Base-by-base conservation (phyloP, 1,140 invertebrate genomes). In the Asobara japonica region DNA sequence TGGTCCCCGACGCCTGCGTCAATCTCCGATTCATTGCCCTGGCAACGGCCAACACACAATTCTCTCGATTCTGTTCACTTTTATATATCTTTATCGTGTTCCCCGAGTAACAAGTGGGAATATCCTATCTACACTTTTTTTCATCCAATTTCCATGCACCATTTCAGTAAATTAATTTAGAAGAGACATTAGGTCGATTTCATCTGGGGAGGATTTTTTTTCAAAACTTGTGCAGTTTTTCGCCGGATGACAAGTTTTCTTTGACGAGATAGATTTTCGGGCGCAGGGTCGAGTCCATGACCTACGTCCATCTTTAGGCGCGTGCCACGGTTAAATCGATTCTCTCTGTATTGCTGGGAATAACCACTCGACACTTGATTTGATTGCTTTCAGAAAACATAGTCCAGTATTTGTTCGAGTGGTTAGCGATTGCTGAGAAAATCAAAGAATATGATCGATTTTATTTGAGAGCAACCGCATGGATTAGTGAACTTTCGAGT, bases 11-110 rank as follows among this genome's bases (percentile, higher is more conserved):
- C 78, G 78, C 79, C 77, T 80, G 79, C 82, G 79, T 82, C 83
- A 81, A 83, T 84, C 81, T 80, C 79, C 81, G 79, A 84, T 83
- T 83, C 81, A 84, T 84, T 84, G 80, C 80, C 81, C 80, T 82
- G 77, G 82, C 83, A 84, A 84, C 83, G 81, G 77, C 60, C 80
- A 77, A 78, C 78, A 74, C 77, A 78, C 73, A 70, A 27, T 62
- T 30, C 69, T 75, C 31, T 30, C 38, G 45, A 61, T 70, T 67
- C 22, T 31, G 56, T 20, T 65, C 41, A 65, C 38, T 30, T 36
- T 18, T n/a, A 38, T 61, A 61, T 61, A 20, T 16, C 60, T 72
- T 71, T 71, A 48, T 51, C 29, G 22, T 56, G 51, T 56, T 56
- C 20, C 20, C 71, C 65, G 80, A 65, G 80, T 83, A 84, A 84